Conservation (phyloP, 2,888 invertebrate genomes). For the Smittia aterrima region DNA sequence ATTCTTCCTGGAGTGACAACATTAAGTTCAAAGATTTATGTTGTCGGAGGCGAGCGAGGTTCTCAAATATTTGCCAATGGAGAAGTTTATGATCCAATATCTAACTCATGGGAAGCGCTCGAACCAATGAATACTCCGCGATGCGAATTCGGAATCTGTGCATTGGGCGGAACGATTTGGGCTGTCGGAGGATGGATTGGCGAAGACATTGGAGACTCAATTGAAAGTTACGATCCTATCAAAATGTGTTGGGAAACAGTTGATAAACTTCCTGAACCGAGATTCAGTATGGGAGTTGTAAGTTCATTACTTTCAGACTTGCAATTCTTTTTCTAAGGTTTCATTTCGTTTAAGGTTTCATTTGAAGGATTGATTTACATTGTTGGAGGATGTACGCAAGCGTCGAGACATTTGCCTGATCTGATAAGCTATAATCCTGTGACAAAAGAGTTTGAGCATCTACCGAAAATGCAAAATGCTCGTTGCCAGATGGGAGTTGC, state of each 20-base stretch:
- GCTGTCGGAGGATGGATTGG: slow-evolving; percentile 94
- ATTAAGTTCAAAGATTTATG: slow-evolving; percentile 81
- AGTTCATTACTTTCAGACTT: slow-evolving; percentile 50
- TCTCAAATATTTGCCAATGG: slow-evolving; percentile 85
- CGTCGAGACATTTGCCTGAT: slow-evolving; percentile 75
- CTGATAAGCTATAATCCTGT: slow-evolving; percentile 77
- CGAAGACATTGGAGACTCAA: slow-evolving; percentile 82
- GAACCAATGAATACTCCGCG: slow-evolving; percentile 77
- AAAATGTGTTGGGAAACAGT: slow-evolving; percentile 73
- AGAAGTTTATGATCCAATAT: slow-evolving; percentile 76
- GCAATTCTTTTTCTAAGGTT: slow-evolving; percentile 1
- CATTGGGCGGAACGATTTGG: slow-evolving; percentile 76
- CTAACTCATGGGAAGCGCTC: slow-evolving; percentile 62
- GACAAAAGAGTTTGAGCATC: slow-evolving; percentile 72
- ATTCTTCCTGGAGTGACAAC: slow-evolving; percentile 66
- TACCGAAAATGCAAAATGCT: slow-evolving; percentile 75
- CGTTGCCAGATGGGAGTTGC: slow-evolving; percentile 88
- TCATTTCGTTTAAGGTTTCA: slow-evolving; percentile 5
- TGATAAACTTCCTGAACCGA: slow-evolving; percentile 77
- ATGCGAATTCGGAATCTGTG: slow-evolving; percentile 86
- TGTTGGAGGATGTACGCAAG: slow-evolving; percentile 84
- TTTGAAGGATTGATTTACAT: slow-evolving; percentile 71
- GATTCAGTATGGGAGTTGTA: slow-evolving; percentile 90
- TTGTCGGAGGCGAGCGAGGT: slow-evolving; percentile 88
- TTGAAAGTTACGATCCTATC: slow-evolving; percentile 83